phyloP scores from a whole-genome alignment of 2,888 invertebrate genomes.

The Thysanoteuthis rhombus region DNA sequence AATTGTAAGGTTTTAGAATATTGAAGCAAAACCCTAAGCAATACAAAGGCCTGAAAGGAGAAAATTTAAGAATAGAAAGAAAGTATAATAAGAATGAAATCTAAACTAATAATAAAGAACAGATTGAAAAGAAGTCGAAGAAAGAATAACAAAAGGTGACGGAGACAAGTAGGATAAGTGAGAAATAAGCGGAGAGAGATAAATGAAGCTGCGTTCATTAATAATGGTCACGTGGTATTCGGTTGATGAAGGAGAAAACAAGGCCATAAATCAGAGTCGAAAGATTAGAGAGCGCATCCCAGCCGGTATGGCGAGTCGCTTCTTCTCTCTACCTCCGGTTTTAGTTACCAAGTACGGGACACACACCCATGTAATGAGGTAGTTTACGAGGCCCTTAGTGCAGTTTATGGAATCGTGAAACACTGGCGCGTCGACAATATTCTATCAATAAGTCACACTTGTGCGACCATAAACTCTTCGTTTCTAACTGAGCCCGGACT shows the following conservation, averaged over 20 bases:
- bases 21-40: too few species aligned
- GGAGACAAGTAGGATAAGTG: not conserved
- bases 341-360: conserved; percentile 13
- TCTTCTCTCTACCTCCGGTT: not conserved
- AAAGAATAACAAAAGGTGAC: not conserved
- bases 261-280: not conserved
- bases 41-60: too few species aligned
- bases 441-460: conserved; percentile 28
- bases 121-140: not conserved
- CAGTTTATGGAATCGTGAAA: conserved; percentile 24
- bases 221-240: not conserved
- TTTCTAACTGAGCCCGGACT: not conserved
- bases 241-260: not conserved
- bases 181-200: not conserved
- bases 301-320: not conserved
- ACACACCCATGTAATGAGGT: conserved; percentile 16
- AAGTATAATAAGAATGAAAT: not conserved
- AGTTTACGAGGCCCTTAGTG: conserved; percentile 14
- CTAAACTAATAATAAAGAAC: not conserved
- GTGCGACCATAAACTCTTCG: not conserved
- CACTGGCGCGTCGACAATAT: conserved; percentile 17
- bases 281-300: not conserved
- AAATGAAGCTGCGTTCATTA: not conserved
- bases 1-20: too few species aligned
- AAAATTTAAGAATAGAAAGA: too few species aligned